Evolutionary conservation across 2,113 vertebrate genomes (phyloP).

Genomic region (Suncus etruscus): DNA sequence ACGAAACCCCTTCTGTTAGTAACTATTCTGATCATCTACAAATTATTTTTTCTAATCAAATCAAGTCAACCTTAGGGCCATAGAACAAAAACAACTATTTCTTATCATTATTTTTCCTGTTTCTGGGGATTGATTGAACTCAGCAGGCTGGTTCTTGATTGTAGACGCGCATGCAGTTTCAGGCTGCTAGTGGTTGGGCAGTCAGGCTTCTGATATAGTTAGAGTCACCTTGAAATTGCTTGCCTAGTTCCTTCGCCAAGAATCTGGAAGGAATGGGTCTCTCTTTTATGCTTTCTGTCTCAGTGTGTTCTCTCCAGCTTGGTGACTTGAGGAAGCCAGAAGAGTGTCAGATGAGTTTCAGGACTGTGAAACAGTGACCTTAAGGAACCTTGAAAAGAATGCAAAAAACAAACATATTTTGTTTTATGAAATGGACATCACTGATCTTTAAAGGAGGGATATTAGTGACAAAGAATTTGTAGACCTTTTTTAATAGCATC

Average conservation of each 20-base stretch:
- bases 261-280: not conserved
- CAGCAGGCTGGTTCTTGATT: not conserved
- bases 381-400: not conserved
- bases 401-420: not conserved
- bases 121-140: not conserved
- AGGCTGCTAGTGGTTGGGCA: not conserved
- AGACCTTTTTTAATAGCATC: not conserved
- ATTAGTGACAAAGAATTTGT: not conserved
- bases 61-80: not conserved
- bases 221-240: not conserved
- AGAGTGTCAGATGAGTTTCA: not conserved
- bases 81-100: not conserved
- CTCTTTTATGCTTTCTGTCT: not conserved
- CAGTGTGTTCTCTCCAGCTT: not conserved
- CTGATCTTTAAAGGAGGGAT: not conserved
- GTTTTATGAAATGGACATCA: not conserved
- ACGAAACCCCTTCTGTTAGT: not conserved
- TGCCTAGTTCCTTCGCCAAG: not conserved
- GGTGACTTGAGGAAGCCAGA: not conserved
- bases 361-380: not conserved
- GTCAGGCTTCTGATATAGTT: not conserved
- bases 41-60: not conserved
- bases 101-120: not conserved
- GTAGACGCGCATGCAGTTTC: not conserved
- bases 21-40: conserved; percentile 19